Evolutionary conservation across 2,797 vertebrate species (phyloP), one percentile per base, ranked within the genome.

Genomic region (Apogon talboti): DNA sequence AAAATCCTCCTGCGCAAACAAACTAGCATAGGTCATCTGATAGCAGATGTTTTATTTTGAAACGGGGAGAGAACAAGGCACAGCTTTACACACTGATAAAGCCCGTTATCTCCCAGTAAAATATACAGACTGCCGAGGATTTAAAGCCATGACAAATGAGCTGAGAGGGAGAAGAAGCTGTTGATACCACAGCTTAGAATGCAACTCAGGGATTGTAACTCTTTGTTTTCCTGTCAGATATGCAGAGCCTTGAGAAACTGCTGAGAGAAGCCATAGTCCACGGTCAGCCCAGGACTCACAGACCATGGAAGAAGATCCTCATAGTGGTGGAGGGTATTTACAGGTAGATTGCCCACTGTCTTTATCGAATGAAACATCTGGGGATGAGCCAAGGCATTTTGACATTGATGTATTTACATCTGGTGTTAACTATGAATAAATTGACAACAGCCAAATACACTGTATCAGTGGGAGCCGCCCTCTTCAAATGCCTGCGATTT

Each of bases 271-370:
- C 96, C 83, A 96, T 98, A 76, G 95, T 96, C 41, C 94, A 97
- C 47, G 97, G 97, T 24, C 97, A 98, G 85, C 96, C 97, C 82
- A 93, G 96, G 81, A 98, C 96, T 11, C 96, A 94, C 89, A 92
- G 97, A 30, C 96, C 97, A 19, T 98, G 97, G 97, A 98, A 96
- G 93, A 98, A 98, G 92, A 96, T 98, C 81, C 95, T 98, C 30
- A 98, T 98, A 35, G 78, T 98, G n/a, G 97, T 98, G 11, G 97
- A 98, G 87, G 97, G 97, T 80, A 96, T 98, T 87, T 98, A 96
- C 93, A 98, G 97, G 97, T 98, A 93, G 6, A 19, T 12, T 6
- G 24, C 41, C 7, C 1, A 33, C 15, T 41, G 13, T n/a, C 13
- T 11, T 50, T 1, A 2, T 52, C 10, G 18, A 48, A 35, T 18